These are phyloP conservation scores for Chlorodrepanis virens DNA, from an alignment of 2,113 vertebrate species.

Conservation along the genomic window DNA sequence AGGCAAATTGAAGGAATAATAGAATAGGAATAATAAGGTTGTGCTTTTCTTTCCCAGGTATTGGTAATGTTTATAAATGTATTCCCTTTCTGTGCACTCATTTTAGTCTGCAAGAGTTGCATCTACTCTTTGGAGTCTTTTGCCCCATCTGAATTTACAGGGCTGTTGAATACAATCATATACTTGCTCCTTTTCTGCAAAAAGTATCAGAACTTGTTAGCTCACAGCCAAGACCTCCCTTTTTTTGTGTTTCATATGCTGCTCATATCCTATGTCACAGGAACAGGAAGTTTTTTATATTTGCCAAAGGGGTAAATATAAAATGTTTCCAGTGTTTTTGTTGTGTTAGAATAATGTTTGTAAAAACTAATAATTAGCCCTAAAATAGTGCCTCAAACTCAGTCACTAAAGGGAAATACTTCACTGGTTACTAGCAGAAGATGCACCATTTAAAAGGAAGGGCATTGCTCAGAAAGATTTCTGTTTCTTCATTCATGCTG, in stretches of 20 bases:
- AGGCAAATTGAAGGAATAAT: not conserved
- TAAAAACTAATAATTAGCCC: not conserved
- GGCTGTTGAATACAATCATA: not conserved
- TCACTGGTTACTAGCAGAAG: not conserved
- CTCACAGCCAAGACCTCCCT: not conserved
- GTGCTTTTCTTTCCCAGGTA: not conserved
- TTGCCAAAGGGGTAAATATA: not conserved
- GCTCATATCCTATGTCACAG: not conserved
- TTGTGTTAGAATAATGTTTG: not conserved
- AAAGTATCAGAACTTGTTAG: not conserved
- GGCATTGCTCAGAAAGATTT: not conserved
- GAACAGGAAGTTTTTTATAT: not conserved
- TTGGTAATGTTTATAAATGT: not conserved
- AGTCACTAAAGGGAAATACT: not conserved
- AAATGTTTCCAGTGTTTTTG: not conserved
- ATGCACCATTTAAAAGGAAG: not conserved
- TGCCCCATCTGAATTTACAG: not conserved
- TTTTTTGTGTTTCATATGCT: not conserved
- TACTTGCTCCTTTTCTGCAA: not conserved
- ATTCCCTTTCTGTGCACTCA: not conserved
- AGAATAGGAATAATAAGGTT: not conserved
- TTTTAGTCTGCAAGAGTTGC: not conserved
- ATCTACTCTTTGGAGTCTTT: not conserved
- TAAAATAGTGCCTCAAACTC: not conserved
- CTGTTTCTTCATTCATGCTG: not conserved